These are phyloP conservation scores for Bubalus kerabau DNA, from an alignment of 2,113 vertebrate genomes.

Conservation along the genomic window DNA sequence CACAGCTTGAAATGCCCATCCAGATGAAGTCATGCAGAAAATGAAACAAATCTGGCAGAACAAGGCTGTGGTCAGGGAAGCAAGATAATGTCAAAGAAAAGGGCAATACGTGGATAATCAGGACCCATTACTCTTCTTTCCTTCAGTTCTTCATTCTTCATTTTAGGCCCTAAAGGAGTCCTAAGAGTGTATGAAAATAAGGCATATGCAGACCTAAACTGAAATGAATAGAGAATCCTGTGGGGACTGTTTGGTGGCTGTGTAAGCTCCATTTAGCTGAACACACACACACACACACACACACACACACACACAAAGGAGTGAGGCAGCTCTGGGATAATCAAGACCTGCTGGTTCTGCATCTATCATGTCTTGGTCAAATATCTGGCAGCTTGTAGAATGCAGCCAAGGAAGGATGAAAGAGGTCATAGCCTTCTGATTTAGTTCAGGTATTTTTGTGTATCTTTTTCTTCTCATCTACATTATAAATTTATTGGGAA, in stretches of 20 bases:
- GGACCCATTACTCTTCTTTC: background rate
- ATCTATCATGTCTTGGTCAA: background rate
- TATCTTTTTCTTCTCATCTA: background rate
- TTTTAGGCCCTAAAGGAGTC: background rate
- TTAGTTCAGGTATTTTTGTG: background rate
- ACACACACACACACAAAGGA: background rate
- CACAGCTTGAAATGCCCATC: slow-evolving; percentile 84
- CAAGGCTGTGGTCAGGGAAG: slow-evolving; percentile 74
- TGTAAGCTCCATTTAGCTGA: background rate
- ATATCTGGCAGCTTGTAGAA: background rate
- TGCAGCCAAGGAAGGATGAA: background rate
- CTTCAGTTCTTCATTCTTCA: background rate
- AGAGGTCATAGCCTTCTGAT: background rate
- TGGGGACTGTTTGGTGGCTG: background rate
- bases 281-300: background rate
- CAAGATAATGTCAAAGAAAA: slow-evolving; percentile 78
- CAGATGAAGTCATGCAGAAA: slow-evolving; percentile 82
- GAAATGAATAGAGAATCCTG: background rate
- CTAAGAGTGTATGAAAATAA: background rate
- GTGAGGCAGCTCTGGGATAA: background rate
- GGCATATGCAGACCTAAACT: rapidly evolving
- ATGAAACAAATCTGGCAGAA: slow-evolving; percentile 82
- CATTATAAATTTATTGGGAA: background rate
- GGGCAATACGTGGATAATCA: slow-evolving; percentile 65
- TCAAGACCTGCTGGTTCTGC: background rate